A percentile compares a stretch with the other conserved stretches of the same genome.
These are phyloP conservation scores for Wiebesia pumilae DNA, from an alignment of 1,140 invertebrate species.

Conservation along the genomic window DNA sequence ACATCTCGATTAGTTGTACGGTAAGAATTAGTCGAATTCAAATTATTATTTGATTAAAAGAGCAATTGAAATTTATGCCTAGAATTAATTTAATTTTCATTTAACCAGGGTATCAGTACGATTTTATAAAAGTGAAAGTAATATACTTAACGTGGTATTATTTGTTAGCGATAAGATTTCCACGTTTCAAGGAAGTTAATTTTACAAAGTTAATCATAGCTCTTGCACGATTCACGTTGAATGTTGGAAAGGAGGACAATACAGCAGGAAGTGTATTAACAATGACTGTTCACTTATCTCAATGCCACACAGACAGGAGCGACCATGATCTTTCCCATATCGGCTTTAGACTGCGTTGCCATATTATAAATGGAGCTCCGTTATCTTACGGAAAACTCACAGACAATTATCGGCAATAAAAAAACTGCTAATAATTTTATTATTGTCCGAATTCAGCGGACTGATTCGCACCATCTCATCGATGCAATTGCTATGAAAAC, in stretches of 20 bases:
- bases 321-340: not conserved
- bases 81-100: slow-evolving; percentile 4
- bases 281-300: not conserved
- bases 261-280: not conserved
- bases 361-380: not conserved
- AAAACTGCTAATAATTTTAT: not conserved
- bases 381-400: not conserved
- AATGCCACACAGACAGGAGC: no score
- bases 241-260: not conserved
- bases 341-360: not conserved
- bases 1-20: no score
- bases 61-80: not conserved
- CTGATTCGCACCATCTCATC: not conserved
- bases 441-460: not conserved
- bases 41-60: not conserved
- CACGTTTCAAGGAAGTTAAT: not conserved
- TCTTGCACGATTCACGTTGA: not conserved
- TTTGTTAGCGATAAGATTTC: not conserved
- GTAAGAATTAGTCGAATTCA: not conserved
- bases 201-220: no score
- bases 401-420: not conserved
- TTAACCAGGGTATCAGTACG: not conserved
- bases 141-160: not conserved
- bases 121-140: slow-evolving; percentile 16
- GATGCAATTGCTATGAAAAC: not conserved